Evolutionary conservation across 2,797 vertebrate genomes (phyloP), one percentile per base, ranked within the genome.

Genomic region (Macrochelys suwanniensis): DNA sequence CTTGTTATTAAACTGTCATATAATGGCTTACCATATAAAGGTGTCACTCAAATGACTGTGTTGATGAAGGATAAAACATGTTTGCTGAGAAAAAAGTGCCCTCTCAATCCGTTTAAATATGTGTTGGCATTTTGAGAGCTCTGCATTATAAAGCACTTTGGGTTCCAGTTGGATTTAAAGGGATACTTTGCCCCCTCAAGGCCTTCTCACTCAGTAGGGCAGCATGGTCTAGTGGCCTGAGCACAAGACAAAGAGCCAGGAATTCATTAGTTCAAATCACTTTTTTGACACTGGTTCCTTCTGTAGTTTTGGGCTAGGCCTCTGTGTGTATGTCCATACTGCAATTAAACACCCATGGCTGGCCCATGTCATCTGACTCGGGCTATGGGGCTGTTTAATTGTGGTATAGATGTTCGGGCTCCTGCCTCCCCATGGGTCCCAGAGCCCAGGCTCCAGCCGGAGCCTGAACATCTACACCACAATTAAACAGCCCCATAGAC

Each of bases 1-100:
- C 94, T 95, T 93, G 94, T 94, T 97, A 90, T 93, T 94, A 91
- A 94, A 86, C 90, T 94, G 95, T 97, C 82, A 7, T 94, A 97
- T 94, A 97, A 94, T 86, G 88, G 95, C 89, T 17, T 57, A 45
- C 77, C 61, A 13, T 91, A 96, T 95, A 95, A 96, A 97, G 97
- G 95, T 93, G 91, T 96, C 94, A 95, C 90, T 97, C 94, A 91
- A 76, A 96, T 80, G 88, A 26, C 88, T 80, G 83, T n/a, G 49
- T n/a, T 89, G 91, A 25, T 85, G 51, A 56, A 91, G 84, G 89
- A 83, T 92, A 89, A 96, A 93, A 88, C 91, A 33, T 92, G 91
- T 97, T 96, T 95, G 74, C 94, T 13, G 56, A 89, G 93, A 95
- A 96, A 88, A 3, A 45, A 82, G 87, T 3, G 0, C 56, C n/a